Evolutionary conservation across 2,888 invertebrate genomes (phyloP), one percentile per base, ranked within the genome.

Genomic region (Meta bourneti): DNA sequence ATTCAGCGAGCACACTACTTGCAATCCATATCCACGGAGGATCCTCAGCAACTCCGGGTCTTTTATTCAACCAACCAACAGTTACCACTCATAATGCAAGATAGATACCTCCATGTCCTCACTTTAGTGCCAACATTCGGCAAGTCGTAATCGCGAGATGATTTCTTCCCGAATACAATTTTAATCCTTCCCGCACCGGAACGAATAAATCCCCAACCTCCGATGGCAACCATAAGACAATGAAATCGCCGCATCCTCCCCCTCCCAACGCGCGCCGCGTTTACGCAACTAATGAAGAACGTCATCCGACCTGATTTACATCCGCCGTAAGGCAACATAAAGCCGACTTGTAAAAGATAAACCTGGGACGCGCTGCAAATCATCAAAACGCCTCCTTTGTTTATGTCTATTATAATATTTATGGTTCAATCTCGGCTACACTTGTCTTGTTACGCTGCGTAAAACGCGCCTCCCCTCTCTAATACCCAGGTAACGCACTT

Each of bases 371-470:
- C 71, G 74, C 71, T 84, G 79, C 90, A 90, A 90, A 90, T 90
- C 90, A 90, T 51, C 79, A 69, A 74, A 79, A 84, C 80, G 85
- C 84, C 80, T 48, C 61, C 91, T 83, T 91, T 91, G 91, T 91
- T 91, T 91, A 91, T 87, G 82, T 78, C 72, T 83, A 87, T 91
- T 91, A 91, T 77, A 91, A 91, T 91, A 91, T 91, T 91, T 91
- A 91, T 87, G 87, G 82, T 80, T 81, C 52, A 20, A 72, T 71
- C 71, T 71, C 9, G 34, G 34, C 34, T 19, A 1, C 19, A 77
- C 77, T 77, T 77, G 51, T 77, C 77, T 52, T 49, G 69, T 70
- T 81, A 81, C 81, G 70, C 19, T 16, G 48, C 69, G 69, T 82
- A 72, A 82, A 82, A 82, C 51, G 71, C 70, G 48, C 80, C 80